Conservation (phyloP, 2,888 invertebrate species). For the Metacarcinus magister region DNA sequence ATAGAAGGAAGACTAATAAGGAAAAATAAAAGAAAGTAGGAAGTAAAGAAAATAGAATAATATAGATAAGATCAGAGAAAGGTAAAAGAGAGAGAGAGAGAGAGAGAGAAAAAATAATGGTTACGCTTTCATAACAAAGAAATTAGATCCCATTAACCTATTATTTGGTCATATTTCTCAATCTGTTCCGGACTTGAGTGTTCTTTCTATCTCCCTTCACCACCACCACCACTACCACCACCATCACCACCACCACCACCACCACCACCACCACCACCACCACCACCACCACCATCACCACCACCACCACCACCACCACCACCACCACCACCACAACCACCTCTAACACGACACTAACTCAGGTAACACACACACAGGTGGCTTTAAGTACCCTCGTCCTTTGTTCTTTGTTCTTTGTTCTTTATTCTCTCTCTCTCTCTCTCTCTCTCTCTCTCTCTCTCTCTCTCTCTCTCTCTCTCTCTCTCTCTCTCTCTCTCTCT, state of each 20-base stretch:
- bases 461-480: conserved; percentile 26
- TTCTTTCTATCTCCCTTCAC: not conserved
- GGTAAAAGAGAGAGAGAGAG: not conserved
- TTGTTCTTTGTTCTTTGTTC: no score
- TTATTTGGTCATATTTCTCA: not conserved
- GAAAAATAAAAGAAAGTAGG: not conserved
- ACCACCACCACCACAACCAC: no score
- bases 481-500: not conserved
- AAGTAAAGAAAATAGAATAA: no score
- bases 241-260: no score
- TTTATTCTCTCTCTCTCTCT: not conserved
- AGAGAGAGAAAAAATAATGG: not conserved
- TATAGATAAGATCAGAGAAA: no score
- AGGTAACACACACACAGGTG: no score
- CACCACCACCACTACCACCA: not conserved
- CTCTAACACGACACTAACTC: no score
- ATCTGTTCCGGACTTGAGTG: not conserved
- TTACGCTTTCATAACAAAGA: not conserved
- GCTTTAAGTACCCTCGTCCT: no score
- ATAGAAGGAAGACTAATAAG: no score
- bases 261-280: no score
- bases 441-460: conserved; percentile 26
- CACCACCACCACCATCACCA: no score
- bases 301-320: no score
- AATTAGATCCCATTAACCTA: not conserved